A percentile compares a stretch with the other conserved stretches of the same genome.
Conservation (phyloP, 2,113 vertebrate species). For the Colaptes auratus region DNA sequence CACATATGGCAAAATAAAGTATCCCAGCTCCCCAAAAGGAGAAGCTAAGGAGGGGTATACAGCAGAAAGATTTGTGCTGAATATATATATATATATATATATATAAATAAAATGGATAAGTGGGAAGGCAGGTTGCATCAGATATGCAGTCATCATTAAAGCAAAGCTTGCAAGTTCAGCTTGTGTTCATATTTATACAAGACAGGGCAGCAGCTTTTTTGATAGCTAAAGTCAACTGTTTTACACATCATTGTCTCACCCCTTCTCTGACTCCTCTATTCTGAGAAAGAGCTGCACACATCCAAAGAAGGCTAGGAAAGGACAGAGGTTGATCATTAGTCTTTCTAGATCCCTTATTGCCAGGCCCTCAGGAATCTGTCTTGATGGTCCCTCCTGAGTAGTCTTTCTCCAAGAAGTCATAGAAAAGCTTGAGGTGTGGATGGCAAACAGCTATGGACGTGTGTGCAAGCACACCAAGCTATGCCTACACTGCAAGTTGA, state of each 20-base stretch:
- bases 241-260: neutral
- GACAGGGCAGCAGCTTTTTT: neutral
- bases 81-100: too few relatives aligned
- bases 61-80: neutral
- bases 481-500: neutral
- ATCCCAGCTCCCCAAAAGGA: neutral
- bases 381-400: neutral
- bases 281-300: neutral
- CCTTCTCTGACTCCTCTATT: neutral
- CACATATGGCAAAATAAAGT: neutral
- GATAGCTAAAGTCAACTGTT: neutral
- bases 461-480: neutral
- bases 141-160: neutral
- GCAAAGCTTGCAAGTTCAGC: neutral
- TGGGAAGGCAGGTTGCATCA: neutral
- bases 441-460: neutral
- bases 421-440: neutral
- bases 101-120: too few relatives aligned
- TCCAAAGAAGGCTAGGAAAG: neutral
- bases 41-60: neutral
- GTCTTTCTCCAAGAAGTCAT: neutral
- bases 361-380: neutral
- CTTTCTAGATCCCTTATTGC: neutral
- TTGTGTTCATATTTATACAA: neutral
- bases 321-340: neutral